phyloP scores from a whole-genome alignment of 35 echinoderm and acorn worm genomes.

The Strongylocentrotus purpuratus region DNA sequence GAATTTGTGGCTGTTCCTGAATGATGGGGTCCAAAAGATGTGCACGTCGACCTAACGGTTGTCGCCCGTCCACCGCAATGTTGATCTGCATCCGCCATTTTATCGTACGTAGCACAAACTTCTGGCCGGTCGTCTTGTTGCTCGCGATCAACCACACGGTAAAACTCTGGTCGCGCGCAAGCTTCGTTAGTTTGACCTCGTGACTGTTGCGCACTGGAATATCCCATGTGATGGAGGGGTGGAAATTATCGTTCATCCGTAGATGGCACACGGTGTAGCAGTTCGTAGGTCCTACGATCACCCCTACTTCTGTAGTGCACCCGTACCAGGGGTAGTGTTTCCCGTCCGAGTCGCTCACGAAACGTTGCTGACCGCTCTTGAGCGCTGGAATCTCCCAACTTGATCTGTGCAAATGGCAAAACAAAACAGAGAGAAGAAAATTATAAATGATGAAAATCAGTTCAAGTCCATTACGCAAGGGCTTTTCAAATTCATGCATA shows the following conservation, averaged over 20 bases:
- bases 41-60: conserved; percentile 79
- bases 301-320: conserved; percentile 96
- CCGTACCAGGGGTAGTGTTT: conserved; percentile 99
- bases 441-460: neutral
- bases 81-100: conserved; percentile 99
- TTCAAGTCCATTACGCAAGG: neutral
- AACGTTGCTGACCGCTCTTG: conserved; percentile 80
- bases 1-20: conserved; percentile 88
- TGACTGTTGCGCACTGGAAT: conserved; percentile 93
- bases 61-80: conserved; percentile 83
- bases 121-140: conserved; percentile 94
- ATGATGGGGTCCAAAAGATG: conserved; percentile 83
- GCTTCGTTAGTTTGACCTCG: conserved; percentile 82
- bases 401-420: conserved; percentile 73
- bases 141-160: conserved; percentile 97
- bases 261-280: conserved; percentile 93
- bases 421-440: neutral
- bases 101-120: conserved; percentile 92
- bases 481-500: too few species aligned
- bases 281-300: conserved; percentile 86
- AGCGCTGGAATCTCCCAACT: conserved; percentile 98
- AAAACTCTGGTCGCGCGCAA: conserved; percentile 95
- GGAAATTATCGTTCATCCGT: conserved; percentile 99
- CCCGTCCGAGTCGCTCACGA: conserved; percentile 94
- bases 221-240: conserved; percentile 98